phyloP scores from a whole-genome alignment of 1,140 invertebrate species.

The Phymastichus coffea region DNA sequence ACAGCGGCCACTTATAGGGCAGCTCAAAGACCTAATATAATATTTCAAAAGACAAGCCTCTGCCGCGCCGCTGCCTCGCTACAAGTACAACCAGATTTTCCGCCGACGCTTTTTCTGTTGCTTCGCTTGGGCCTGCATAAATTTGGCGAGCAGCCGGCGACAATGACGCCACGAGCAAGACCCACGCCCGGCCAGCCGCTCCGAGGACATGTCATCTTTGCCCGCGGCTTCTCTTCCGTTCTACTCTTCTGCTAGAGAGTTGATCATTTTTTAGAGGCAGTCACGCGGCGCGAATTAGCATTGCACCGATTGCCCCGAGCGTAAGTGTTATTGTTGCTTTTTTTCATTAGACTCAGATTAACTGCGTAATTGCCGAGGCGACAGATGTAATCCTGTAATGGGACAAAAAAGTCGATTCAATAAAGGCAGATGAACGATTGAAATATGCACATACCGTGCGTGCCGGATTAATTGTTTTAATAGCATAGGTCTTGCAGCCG shows the following conservation, averaged over 20 bases:
- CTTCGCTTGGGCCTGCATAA: background rate
- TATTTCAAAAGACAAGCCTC: conserved; percentile 12
- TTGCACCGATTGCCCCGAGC: too few species aligned
- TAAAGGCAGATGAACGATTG: conserved; percentile 2
- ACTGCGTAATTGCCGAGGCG: too few species aligned
- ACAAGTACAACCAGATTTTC: background rate
- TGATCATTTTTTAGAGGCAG: background rate
- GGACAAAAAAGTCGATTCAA: too few species aligned
- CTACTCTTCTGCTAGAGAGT: background rate
- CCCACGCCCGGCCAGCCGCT: too few species aligned
- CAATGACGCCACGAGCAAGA: too few species aligned
- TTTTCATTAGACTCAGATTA: too few species aligned
- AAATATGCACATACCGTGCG: conserved; percentile 22
- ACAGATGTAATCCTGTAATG: too few species aligned
- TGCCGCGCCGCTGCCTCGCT: background rate
- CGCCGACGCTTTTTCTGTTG: conserved; percentile 4
- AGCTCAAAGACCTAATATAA: conserved; percentile 34
- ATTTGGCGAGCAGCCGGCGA: background rate
- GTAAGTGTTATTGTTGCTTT: too few species aligned
- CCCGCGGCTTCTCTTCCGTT: too few species aligned
- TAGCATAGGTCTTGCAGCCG: background rate
- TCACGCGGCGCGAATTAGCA: too few species aligned
- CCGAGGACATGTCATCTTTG: conserved; percentile 4
- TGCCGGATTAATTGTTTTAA: conserved; percentile 26
- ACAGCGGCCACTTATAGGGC: conserved; percentile 35